Evolutionary conservation across 2,888 invertebrate genomes (phyloP).

Genomic region (Phlogophora meticulosa): DNA sequence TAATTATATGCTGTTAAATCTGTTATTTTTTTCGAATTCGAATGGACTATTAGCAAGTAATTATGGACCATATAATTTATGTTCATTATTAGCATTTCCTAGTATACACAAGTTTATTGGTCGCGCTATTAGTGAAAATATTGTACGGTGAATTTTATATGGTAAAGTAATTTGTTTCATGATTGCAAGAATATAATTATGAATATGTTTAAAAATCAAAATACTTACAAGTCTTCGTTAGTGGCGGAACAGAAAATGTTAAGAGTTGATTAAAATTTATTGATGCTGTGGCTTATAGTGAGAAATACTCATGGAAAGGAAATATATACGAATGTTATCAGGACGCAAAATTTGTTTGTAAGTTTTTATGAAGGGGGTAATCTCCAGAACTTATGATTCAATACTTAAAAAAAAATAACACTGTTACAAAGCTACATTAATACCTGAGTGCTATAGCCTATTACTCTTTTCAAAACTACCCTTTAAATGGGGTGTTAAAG

Average conservation of each 20-base stretch:
- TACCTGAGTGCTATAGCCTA: too few species aligned
- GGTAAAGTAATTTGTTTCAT: slow-evolving; percentile 43
- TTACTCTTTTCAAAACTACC: too few species aligned
- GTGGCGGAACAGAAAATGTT: slow-evolving; percentile 5
- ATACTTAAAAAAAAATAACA: too few species aligned
- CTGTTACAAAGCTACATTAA: too few species aligned
- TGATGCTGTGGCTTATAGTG: background rate
- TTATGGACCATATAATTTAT: slow-evolving; percentile 61
- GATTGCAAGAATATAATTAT: slow-evolving; percentile 20
- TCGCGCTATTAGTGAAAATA: slow-evolving; percentile 35
- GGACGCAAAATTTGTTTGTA: too few species aligned
- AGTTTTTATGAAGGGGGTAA: too few species aligned
- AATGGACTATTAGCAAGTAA: slow-evolving; percentile 59
- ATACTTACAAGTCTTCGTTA: slow-evolving; percentile 42
- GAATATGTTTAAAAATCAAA: slow-evolving; percentile 23
- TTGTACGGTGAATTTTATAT: slow-evolving; percentile 39
- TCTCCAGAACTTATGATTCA: too few species aligned
- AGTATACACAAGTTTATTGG: slow-evolving; percentile 42
- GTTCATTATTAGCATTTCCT: slow-evolving; percentile 61
- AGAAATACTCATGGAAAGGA: background rate
- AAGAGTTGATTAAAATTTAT: slow-evolving; percentile 26
- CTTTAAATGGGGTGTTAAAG: too few species aligned
- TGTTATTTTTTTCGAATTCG: slow-evolving; percentile 38
- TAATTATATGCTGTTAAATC: slow-evolving; percentile 56
- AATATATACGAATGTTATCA: background rate